Evolutionary conservation across 1,140 invertebrate genomes (phyloP), one percentile per base, ranked within the genome.

Genomic region (Pteromalus puparum): DNA sequence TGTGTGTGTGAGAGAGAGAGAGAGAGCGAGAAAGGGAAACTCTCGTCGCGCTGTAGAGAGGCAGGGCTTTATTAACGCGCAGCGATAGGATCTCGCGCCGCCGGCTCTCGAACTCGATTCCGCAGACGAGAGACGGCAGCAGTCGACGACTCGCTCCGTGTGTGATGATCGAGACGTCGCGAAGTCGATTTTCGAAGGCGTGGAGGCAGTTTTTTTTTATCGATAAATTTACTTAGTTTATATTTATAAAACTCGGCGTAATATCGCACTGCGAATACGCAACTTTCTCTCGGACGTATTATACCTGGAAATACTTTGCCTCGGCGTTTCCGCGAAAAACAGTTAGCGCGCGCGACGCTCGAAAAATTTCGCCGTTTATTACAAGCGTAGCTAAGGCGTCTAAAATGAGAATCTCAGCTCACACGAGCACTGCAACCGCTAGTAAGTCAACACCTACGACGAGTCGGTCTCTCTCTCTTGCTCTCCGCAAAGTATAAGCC

Each of bases 381-480:
- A 85, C 78, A 67, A 85, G 77, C 84, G 79, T 81, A 42, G 84
- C 84, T 85, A 81, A 85, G 79, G 26, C 84, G 78, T 76, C 74
- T 76, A 34, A 81, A 85, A 85, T 85, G 84, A 74, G 78, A 85
- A 77, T 85, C 79, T 81, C 53, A 38, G 73, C 77, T 34, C 30
- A 9, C 15, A 72, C 48, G 78, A 73, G 34, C 30, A 77, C 34
- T 65, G 67, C 26, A 53, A 73, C 30, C n/a, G 1, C 30, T 53
- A 70, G 79, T 85, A 85, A 85, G 84, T 85, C 79, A 85, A 85
- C 84, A 85, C 84, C 84, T 81, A 85, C 74, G 42, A 73, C 46
- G n/a, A n/a, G n/a, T n/a, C n/a, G n/a, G n/a, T 48, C 46, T 48
- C 46, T 48, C 46, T 15, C 15, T 48, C 30, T 46, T 34, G 38